Conservation (phyloP, 2,113 vertebrate species). For the Zosterops hypoxanthus region DNA sequence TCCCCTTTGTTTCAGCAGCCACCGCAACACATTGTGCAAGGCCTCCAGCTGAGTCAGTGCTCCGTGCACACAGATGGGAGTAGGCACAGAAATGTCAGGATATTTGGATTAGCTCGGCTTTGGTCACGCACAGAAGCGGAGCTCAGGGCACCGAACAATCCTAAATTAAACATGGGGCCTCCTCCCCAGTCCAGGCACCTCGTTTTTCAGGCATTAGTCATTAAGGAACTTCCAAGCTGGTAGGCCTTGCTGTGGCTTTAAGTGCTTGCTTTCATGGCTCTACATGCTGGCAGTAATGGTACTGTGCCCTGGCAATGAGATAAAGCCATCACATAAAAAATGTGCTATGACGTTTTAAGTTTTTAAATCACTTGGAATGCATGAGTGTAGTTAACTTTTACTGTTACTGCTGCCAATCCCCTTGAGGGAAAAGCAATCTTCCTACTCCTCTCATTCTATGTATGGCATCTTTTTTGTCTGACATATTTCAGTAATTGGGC, state of each 20-base stretch:
- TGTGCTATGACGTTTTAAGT: neutral
- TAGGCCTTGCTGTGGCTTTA: neutral
- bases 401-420: neutral
- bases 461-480: slow-evolving; percentile 40
- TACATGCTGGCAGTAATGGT: neutral
- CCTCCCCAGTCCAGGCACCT: neutral
- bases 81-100: slow-evolving; percentile 62
- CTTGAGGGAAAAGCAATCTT: slow-evolving; percentile 47
- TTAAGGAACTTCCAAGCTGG: neutral
- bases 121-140: slow-evolving; percentile 11
- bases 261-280: neutral
- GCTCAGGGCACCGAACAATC: neutral
- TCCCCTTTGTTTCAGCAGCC: slow-evolving; percentile 27
- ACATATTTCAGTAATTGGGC: slow-evolving; percentile 60
- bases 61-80: neutral
- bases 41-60: slow-evolving; percentile 48
- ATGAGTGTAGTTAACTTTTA: neutral
- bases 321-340: neutral
- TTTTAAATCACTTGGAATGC: slow-evolving; percentile 32
- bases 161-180: neutral
- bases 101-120: slow-evolving; percentile 31
- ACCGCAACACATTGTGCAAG: neutral
- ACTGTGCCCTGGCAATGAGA: neutral
- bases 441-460: neutral
- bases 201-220: neutral